These are phyloP conservation scores for Fistularia commersonii DNA, from an alignment of 2,797 vertebrate genomes.

Conservation along the genomic window DNA sequence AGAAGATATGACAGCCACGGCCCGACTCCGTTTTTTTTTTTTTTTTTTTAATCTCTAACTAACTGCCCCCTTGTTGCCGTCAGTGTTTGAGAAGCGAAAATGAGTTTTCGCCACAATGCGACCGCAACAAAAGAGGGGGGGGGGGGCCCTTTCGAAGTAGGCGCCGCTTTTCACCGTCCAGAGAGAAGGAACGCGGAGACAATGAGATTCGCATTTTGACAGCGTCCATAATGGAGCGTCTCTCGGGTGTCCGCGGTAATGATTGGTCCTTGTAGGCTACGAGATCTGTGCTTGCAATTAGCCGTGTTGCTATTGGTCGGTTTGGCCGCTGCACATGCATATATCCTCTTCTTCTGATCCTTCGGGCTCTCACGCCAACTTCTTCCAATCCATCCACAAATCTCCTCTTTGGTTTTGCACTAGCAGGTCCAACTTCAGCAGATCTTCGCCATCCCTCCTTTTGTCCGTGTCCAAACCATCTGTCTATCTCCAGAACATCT, in stretches of 20 bases:
- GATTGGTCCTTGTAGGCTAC: slow-evolving; percentile 9
- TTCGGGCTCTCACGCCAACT: too few species aligned
- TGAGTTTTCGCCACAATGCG: slow-evolving; percentile 1
- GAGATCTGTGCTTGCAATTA: too few species aligned
- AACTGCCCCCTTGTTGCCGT: slow-evolving; percentile 6
- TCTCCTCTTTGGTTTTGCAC: too few species aligned
- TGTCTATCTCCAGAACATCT: too few species aligned
- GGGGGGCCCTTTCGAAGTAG: slow-evolving; percentile 1
- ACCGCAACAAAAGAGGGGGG: slow-evolving; percentile 5
- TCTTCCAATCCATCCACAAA: too few species aligned
- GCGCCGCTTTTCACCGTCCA: slow-evolving; percentile 21
- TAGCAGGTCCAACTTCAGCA: too few species aligned
- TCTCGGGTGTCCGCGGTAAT: slow-evolving; percentile 13
- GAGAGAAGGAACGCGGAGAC: slow-evolving; percentile 7
- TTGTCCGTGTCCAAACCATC: too few species aligned
- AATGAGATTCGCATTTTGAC: slow-evolving; percentile 46
- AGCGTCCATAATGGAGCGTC: slow-evolving; percentile 30
- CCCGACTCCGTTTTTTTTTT: slow-evolving; percentile 21
- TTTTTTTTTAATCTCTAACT: slow-evolving; percentile 8
- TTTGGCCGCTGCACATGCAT: too few species aligned
- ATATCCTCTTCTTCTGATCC: too few species aligned
- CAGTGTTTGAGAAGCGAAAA: slow-evolving; percentile 24
- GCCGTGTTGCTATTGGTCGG: too few species aligned
- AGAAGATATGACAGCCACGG: slow-evolving; percentile 7
- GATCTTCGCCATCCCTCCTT: too few species aligned